Evolutionary conservation across 2,888 invertebrate genomes (phyloP).

Genomic region (Lasiommata megera): DNA sequence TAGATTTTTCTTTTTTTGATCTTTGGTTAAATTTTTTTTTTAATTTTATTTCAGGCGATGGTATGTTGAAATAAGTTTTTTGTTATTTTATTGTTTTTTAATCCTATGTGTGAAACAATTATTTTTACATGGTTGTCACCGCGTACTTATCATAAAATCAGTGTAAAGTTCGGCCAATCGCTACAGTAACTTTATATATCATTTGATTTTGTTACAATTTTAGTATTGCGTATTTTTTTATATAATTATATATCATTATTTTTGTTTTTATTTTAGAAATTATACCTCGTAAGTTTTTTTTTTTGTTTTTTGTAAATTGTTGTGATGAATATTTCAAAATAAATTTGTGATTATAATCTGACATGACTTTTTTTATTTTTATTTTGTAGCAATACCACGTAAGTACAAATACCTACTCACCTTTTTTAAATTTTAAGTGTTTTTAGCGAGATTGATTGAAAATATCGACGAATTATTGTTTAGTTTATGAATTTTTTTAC

Average conservation of each 20-base stretch:
- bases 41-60: slow-evolving; percentile 35
- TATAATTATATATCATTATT: background rate
- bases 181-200: no score
- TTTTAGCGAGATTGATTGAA: no score
- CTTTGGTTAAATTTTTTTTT: background rate
- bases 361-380: slow-evolving; percentile 7
- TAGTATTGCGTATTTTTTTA: no score
- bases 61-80: slow-evolving; percentile 30
- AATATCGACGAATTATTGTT: no score
- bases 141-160: no score
- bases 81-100: slow-evolving; percentile 21
- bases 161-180: no score
- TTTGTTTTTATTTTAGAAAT: slow-evolving; percentile 46
- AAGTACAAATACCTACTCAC: slow-evolving; percentile 23
- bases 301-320: background rate
- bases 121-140: no score
- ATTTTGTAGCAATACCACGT: slow-evolving; percentile 45
- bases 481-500: no score
- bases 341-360: background rate
- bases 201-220: no score
- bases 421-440: no score
- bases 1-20: background rate
- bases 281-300: slow-evolving; percentile 49
- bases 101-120: background rate
- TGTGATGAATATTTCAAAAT: background rate